phyloP scores from a whole-genome alignment of 1,140 invertebrate genomes.

The Drusus annulatus region DNA sequence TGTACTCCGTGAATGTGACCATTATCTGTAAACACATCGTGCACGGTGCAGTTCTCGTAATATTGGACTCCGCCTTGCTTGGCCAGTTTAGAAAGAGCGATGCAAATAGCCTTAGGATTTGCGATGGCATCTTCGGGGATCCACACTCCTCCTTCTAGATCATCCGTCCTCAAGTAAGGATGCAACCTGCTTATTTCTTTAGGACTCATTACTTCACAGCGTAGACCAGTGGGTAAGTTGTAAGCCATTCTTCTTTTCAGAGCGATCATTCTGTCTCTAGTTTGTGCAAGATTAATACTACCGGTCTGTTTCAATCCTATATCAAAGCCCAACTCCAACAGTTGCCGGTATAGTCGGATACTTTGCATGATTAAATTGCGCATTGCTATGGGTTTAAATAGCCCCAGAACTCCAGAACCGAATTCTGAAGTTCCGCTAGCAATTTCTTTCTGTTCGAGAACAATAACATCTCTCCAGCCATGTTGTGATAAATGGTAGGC shows the following conservation, averaged over 20 bases:
- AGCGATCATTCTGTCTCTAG: slow-evolving; percentile 79
- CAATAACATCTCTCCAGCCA: slow-evolving; percentile 77
- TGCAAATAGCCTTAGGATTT: slow-evolving; percentile 76
- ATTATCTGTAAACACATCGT: slow-evolving; percentile 75
- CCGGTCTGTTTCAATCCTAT: slow-evolving; percentile 78
- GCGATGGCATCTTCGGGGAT: slow-evolving; percentile 83
- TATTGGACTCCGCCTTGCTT: slow-evolving; percentile 75
- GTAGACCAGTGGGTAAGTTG: slow-evolving; percentile 72
- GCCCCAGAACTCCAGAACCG: slow-evolving; percentile 77
- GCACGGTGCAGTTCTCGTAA: slow-evolving; percentile 75
- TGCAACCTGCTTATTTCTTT: slow-evolving; percentile 70
- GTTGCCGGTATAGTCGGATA: slow-evolving; percentile 75
- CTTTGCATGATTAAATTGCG: slow-evolving; percentile 76
- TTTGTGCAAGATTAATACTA: slow-evolving; percentile 81
- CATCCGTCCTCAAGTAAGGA: slow-evolving; percentile 77
- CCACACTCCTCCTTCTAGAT: slow-evolving; percentile 82
- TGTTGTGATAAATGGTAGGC: slow-evolving; percentile 78
- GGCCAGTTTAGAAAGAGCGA: slow-evolving; percentile 74
- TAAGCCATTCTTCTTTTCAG: slow-evolving; percentile 76
- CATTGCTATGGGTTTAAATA: slow-evolving; percentile 75
- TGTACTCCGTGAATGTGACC: slow-evolving; percentile 73
- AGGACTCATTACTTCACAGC: slow-evolving; percentile 70
- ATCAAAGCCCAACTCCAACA: slow-evolving; percentile 77
- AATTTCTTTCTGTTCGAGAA: slow-evolving; percentile 78
- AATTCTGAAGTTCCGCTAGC: slow-evolving; percentile 79